phyloP scores from a whole-genome alignment of 2,888 invertebrate species.

The Iselma pallidipennis region DNA sequence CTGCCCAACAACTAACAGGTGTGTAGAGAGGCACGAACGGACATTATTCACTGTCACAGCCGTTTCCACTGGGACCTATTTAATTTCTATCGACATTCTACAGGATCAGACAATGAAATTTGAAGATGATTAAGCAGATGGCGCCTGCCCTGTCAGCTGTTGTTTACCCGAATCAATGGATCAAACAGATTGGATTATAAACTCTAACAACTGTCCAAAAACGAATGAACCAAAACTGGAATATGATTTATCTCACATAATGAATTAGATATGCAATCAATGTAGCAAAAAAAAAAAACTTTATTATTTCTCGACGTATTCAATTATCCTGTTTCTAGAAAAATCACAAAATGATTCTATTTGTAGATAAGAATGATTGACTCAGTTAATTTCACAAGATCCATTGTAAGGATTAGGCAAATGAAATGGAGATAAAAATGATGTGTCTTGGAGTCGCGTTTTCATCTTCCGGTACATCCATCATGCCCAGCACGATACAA shows the following conservation, averaged over 20 bases:
- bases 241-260: no score
- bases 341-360: not conserved
- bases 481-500: conserved; percentile 34
- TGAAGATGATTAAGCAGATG: conserved; percentile 26
- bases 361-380: not conserved
- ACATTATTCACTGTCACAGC: conserved; percentile 14
- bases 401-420: conserved; percentile 22
- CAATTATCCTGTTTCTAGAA: no score
- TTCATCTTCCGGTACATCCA: conserved; percentile 36
- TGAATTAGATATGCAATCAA: no score
- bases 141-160: conserved; percentile 20
- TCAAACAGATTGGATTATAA: not conserved
- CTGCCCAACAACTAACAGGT: conserved; percentile 18
- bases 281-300: no score
- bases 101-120: conserved; percentile 21
- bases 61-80: conserved; percentile 9
- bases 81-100: conserved; percentile 21
- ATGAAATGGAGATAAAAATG: conserved; percentile 36
- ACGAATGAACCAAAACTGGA: not conserved
- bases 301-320: no score
- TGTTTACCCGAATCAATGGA: conserved; percentile 1
- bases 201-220: not conserved
- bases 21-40: conserved; percentile 16
- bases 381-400: not conserved
- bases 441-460: conserved; percentile 33